Evolutionary conservation across 2,888 invertebrate genomes (phyloP).

Genomic region (Drosophila diplacantha): DNA sequence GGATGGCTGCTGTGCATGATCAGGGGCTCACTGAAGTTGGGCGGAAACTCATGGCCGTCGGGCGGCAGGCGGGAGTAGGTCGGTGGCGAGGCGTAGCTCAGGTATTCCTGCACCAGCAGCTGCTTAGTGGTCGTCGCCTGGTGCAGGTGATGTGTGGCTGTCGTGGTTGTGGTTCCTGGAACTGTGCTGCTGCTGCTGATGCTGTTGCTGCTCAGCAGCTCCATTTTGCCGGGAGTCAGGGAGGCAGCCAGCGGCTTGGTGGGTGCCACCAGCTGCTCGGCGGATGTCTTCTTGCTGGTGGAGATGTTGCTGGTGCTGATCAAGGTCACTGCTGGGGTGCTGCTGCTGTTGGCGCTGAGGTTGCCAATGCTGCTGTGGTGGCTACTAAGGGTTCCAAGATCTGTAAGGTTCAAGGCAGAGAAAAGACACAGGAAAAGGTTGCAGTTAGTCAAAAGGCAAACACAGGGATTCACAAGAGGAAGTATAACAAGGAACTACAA

Average conservation of each 20-base stretch:
- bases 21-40: constrained; percentile 77
- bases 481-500: not conserved
- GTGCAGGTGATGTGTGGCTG: constrained; percentile 53
- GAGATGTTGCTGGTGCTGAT: constrained; percentile 14
- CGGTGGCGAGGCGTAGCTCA: constrained; percentile 75
- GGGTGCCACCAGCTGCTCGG: constrained; percentile 26
- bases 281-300: constrained; percentile 20
- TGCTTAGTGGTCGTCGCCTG: constrained; percentile 64
- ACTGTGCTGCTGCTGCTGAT: constrained; percentile 24
- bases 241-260: constrained; percentile 35
- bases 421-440: constrained; percentile 30
- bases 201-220: constrained; percentile 71
- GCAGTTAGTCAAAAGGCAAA: constrained; percentile 53
- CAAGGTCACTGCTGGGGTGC: constrained; percentile 33
- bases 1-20: constrained; percentile 68
- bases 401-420: constrained; percentile 44
- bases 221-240: constrained; percentile 68
- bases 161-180: constrained; percentile 50
- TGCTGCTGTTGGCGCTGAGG: constrained; percentile 26
- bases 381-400: constrained; percentile 66
- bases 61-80: constrained; percentile 78
- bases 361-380: constrained; percentile 46
- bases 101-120: constrained; percentile 76
- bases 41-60: constrained; percentile 78
- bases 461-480: constrained; percentile 35